Evolutionary conservation across 1,140 invertebrate species (phyloP).

Genomic region (Hypsibius dujardini): DNA sequence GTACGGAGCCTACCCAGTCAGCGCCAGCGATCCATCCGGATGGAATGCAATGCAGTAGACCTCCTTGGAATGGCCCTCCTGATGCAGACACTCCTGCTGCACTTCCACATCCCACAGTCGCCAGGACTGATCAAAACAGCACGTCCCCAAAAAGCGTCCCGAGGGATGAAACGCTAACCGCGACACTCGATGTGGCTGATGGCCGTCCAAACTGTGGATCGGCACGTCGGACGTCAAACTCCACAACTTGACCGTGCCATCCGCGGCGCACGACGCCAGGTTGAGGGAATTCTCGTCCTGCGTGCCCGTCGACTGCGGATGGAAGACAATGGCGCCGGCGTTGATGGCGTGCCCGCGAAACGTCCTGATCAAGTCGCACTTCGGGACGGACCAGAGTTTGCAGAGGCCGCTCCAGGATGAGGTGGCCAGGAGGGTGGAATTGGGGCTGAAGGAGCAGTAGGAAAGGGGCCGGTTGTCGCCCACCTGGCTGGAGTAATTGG

Average conservation of each 20-base stretch:
- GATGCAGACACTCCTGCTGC: slow-evolving; percentile 79
- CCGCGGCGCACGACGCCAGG: slow-evolving; percentile 75
- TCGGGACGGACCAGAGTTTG: slow-evolving; percentile 79
- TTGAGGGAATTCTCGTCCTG: slow-evolving; percentile 46
- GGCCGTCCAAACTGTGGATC: slow-evolving; percentile 71
- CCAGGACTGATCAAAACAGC: slow-evolving; percentile 87
- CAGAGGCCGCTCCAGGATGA: slow-evolving; percentile 78
- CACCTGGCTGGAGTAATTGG: slow-evolving; percentile 71
- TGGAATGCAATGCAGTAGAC: slow-evolving; percentile 92
- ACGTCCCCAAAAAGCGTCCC: slow-evolving; percentile 79
- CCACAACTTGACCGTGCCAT: slow-evolving; percentile 90
- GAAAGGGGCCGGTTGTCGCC: slow-evolving; percentile 79
- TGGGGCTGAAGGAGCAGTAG: slow-evolving; percentile 69
- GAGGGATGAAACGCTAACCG: slow-evolving; percentile 81
- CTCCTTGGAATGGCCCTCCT: slow-evolving; percentile 87
- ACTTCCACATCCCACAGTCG: slow-evolving; percentile 85
- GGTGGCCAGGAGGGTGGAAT: slow-evolving; percentile 68
- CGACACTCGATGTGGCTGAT: slow-evolving; percentile 66
- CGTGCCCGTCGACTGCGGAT: slow-evolving; percentile 54
- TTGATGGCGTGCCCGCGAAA: slow-evolving; percentile 52
- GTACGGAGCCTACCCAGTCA: slow-evolving; percentile 49
- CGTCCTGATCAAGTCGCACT: slow-evolving; percentile 54
- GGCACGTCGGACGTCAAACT: slow-evolving; percentile 68
- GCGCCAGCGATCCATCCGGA: slow-evolving; percentile 71
- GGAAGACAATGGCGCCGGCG: slow-evolving; percentile 72